Conservation (phyloP, 2,888 invertebrate species). For the Kuschelorhynchus macadamiae region DNA sequence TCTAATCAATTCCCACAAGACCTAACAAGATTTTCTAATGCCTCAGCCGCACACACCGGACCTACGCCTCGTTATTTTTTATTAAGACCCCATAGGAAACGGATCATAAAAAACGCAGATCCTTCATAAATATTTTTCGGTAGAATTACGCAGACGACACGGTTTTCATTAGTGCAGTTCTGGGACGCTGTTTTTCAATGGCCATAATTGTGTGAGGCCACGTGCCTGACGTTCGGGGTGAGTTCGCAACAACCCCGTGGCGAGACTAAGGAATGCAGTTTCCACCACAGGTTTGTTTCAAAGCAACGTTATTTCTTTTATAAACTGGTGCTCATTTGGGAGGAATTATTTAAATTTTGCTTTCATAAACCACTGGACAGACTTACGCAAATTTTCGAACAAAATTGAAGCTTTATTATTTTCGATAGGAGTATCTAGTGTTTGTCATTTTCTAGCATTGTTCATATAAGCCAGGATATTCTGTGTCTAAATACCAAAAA, state of each 20-base stretch:
- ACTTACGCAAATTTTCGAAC: too few species aligned
- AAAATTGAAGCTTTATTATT: too few species aligned
- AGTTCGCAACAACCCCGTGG: constrained; percentile 28
- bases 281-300: constrained; percentile 29
- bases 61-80: constrained; percentile 40
- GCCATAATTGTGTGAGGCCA: constrained; percentile 40
- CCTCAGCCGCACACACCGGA: constrained; percentile 10
- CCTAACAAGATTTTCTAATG: not conserved
- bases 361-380: too few species aligned
- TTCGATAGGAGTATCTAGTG: too few species aligned
- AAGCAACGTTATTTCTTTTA: too few species aligned
- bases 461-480: too few species aligned
- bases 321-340: too few species aligned
- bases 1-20: constrained; percentile 7
- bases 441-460: too few species aligned
- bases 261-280: not conserved
- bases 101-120: constrained; percentile 29
- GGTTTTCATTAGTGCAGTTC: constrained; percentile 41
- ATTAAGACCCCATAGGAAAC: constrained; percentile 24
- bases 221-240: constrained; percentile 35
- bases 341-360: too few species aligned
- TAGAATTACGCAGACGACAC: constrained; percentile 40
- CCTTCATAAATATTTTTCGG: constrained; percentile 34
- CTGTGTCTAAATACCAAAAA: too few species aligned
- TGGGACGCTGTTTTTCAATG: constrained; percentile 38